Percentiles rank a stretch among this genome's conserved stretches.
Evolutionary conservation across 1,140 invertebrate genomes (phyloP).

Genomic region (Hypothenemus hampei): DNA sequence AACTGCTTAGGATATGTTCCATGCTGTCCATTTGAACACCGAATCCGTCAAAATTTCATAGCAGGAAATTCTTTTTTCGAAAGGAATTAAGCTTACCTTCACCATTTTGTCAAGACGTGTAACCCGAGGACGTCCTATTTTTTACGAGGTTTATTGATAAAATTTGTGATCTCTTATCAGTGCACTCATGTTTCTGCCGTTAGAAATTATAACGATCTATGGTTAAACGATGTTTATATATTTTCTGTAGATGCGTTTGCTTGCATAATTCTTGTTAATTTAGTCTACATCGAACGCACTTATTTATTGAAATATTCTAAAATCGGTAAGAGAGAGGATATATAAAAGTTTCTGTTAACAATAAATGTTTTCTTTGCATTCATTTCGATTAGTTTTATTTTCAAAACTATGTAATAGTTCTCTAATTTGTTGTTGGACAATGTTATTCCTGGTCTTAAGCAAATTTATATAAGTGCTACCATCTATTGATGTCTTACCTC

Average conservation of each 20-base stretch:
- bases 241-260: conserved; percentile 46
- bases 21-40: conserved; percentile 40
- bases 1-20: conserved; percentile 40
- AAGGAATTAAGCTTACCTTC: conserved; percentile 20
- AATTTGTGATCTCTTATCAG: conserved; percentile 36
- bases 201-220: conserved; percentile 35
- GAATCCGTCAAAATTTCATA: conserved; percentile 35
- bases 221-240: conserved; percentile 41
- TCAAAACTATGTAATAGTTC: too few species aligned
- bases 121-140: conserved; percentile 35
- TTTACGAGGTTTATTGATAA: conserved; percentile 34
- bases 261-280: conserved; percentile 41
- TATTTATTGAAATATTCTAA: conserved; percentile 37
- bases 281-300: conserved; percentile 46
- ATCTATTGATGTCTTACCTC: too few species aligned
- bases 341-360: conserved; percentile 41
- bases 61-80: conserved; percentile 25
- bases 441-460: too few species aligned
- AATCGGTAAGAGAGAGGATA: conserved; percentile 34
- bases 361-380: too few species aligned
- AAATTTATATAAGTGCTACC: too few species aligned
- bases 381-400: too few species aligned
- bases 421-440: too few species aligned
- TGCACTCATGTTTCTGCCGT: conserved; percentile 36
- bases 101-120: conserved; percentile 20